Percentiles rank a stretch among this genome's conserved stretches.
These are phyloP conservation scores for Notodonta dromedarius DNA, from an alignment of 2,888 invertebrate species.

Conservation along the genomic window DNA sequence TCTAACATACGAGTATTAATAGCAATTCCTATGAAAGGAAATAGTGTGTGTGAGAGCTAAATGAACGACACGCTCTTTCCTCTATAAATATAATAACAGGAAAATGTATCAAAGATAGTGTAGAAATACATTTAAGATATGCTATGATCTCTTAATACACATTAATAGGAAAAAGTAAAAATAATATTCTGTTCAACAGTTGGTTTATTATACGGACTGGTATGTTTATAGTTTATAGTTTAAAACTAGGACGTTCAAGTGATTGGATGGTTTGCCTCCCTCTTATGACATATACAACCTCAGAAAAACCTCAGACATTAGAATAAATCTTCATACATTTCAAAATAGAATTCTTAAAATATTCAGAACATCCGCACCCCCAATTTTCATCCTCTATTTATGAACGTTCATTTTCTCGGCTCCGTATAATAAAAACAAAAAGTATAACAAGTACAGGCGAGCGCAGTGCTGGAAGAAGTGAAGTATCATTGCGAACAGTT, in stretches of 20 bases:
- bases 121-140: not conserved
- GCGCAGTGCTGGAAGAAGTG: constrained; percentile 7
- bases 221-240: too few relatives aligned
- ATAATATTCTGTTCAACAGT: too few relatives aligned
- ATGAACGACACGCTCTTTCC: not conserved
- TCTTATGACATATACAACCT: too few relatives aligned
- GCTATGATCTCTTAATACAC: too few relatives aligned
- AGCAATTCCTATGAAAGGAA: not conserved
- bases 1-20: not conserved
- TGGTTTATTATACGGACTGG: too few relatives aligned
- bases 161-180: too few relatives aligned
- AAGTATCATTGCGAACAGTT: constrained; percentile 15
- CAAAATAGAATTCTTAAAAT: constrained; percentile 13
- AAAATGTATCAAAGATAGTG: constrained; percentile 21
- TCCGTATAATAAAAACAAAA: constrained; percentile 26
- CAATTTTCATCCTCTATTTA: constrained; percentile 16
- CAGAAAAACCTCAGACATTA: too few relatives aligned
- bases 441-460: constrained; percentile 5
- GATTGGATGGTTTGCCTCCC: too few relatives aligned
- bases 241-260: too few relatives aligned
- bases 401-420: constrained; percentile 21
- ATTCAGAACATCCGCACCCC: constrained; percentile 15
- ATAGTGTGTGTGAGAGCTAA: not conserved
- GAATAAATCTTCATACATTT: too few relatives aligned
- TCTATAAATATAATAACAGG: constrained; percentile 22